phyloP scores from a whole-genome alignment of 2,888 invertebrate genomes.

The Belgica antarctica region DNA sequence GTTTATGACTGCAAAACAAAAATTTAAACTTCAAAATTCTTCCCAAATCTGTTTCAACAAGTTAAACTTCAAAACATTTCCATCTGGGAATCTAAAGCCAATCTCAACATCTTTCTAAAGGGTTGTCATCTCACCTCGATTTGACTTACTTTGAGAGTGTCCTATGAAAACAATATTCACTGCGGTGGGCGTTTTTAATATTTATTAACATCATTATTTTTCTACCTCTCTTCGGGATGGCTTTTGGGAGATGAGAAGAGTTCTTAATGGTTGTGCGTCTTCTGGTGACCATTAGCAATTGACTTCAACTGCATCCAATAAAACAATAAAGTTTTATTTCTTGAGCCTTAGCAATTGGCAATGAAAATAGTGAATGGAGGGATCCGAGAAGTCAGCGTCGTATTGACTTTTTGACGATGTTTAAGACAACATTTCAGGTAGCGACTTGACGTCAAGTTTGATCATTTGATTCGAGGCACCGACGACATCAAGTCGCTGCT shows the following conservation, averaged over 20 bases:
- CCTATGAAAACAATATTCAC: conserved; percentile 40
- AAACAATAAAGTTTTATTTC: conserved; percentile 33
- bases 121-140: not conserved
- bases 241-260: not conserved
- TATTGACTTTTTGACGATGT: conserved; percentile 23
- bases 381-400: not conserved
- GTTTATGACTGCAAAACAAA: not conserved
- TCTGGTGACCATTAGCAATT: not conserved
- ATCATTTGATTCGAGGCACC: not conserved
- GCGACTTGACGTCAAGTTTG: not conserved
- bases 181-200: conserved; percentile 39
- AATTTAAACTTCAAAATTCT: not conserved
- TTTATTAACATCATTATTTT: conserved; percentile 35
- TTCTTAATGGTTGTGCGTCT: conserved; percentile 18
- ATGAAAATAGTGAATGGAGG: not conserved
- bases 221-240: too few species aligned
- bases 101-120: not conserved
- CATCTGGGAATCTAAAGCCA: not conserved
- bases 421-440: conserved; percentile 22
- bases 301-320: conserved; percentile 23
- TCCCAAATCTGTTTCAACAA: too few species aligned
- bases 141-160: conserved; percentile 8
- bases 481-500: not conserved
- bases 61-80: not conserved
- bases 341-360: not conserved